A percentile compares a stretch with the other conserved stretches of the same genome.
Evolutionary conservation across 2,797 vertebrate genomes (phyloP).

Genomic region (Pangasius sanitwongsei): DNA sequence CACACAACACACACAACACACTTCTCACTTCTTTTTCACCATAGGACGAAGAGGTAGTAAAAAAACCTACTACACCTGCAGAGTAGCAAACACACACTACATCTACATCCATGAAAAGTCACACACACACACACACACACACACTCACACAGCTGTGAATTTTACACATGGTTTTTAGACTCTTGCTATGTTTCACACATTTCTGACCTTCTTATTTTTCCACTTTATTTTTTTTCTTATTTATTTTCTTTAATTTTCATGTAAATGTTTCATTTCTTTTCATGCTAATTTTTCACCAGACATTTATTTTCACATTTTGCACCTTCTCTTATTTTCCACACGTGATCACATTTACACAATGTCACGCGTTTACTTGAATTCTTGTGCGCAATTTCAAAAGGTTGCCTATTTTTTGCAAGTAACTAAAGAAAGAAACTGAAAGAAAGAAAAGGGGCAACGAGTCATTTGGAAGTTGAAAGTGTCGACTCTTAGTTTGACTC

Average conservation of each 20-base stretch:
- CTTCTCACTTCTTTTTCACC: not conserved
- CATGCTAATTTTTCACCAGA: not conserved
- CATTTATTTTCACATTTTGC: no score
- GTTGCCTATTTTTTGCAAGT: not conserved
- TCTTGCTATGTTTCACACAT: not conserved
- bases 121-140: conserved; percentile 12
- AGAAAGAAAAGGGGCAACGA: not conserved
- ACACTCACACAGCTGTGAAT: not conserved
- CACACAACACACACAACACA: not conserved
- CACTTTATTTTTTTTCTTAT: not conserved
- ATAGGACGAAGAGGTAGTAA: not conserved
- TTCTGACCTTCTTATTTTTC: not conserved
- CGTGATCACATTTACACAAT: not conserved
- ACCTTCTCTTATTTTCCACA: not conserved
- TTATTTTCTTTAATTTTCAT: not conserved
- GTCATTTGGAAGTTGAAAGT: not conserved
- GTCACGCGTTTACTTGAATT: not conserved
- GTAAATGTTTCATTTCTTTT: not conserved
- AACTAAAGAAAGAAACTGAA: not conserved
- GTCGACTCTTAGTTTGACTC: not conserved
- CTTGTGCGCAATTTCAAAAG: not conserved
- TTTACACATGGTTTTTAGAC: not conserved
- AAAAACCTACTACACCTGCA: not conserved
- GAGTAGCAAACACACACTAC: not conserved
- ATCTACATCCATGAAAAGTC: not conserved